Conservation (phyloP, 2,888 invertebrate species). For the Agonopterix alstromeriana region DNA sequence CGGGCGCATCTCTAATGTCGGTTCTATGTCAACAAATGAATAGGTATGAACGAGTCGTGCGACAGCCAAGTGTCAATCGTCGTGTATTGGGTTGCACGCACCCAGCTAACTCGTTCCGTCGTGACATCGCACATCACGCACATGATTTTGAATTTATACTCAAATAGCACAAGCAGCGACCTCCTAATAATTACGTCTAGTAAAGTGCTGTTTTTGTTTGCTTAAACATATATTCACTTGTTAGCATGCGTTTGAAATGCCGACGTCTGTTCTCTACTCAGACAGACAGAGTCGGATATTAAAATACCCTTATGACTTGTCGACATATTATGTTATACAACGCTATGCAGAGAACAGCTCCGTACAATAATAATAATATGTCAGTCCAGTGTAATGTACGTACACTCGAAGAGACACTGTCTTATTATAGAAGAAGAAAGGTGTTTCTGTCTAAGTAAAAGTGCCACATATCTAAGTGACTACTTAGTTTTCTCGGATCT, state of each 20-base stretch:
- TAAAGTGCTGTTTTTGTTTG: no score
- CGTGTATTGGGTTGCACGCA: slow-evolving; percentile 33
- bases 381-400: slow-evolving; percentile 10
- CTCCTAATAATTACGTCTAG: no score
- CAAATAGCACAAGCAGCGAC: no score
- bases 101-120: slow-evolving; percentile 33
- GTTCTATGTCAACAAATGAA: slow-evolving; percentile 5
- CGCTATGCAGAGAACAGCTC: no score
- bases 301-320: no score
- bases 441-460: slow-evolving; percentile 24
- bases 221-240: slow-evolving; percentile 18
- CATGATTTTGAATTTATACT: slow-evolving; percentile 15
- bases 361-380: no score
- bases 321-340: no score
- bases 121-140: slow-evolving; percentile 49
- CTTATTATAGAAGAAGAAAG: slow-evolving; percentile 21
- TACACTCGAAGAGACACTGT: slow-evolving; percentile 31
- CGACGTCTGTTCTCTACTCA: slow-evolving; percentile 22
- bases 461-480: slow-evolving; percentile 19
- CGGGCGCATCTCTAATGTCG: slow-evolving; percentile 25
- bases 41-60: slow-evolving; percentile 6
- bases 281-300: slow-evolving; percentile 3
- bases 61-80: slow-evolving; percentile 14
- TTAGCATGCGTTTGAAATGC: slow-evolving; percentile 23
- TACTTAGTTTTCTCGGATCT: slow-evolving; percentile 13